Base-by-base conservation (phyloP, 2,797 vertebrate genomes). In the Microchirus variegatus region DNA sequence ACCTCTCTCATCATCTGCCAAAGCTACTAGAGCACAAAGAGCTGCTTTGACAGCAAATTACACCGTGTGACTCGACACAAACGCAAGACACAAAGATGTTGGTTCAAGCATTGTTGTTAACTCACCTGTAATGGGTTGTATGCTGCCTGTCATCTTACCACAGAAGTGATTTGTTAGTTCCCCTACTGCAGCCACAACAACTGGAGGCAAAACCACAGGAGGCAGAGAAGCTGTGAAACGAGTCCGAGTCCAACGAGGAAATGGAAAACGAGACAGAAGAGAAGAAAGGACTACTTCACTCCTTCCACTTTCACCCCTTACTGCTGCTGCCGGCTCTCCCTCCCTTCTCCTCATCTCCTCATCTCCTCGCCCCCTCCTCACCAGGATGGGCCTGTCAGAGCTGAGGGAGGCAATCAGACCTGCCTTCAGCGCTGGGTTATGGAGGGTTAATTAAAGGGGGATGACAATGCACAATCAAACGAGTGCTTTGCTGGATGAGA, bases 381-480 rank as follows among this genome's bases (percentile, higher is more conserved):
- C 43, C 74, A 60, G 43, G 75, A 76, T 16, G 69, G 74, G 80
- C 84, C 84, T 19, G 64, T 66, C 67, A 65, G 75, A 63, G 78
- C 73, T 65, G 7, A 50, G 61, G 76, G 80, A 78, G 42, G 70
- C 73, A 70, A 73, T 76, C 73, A 70, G 84, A 85, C 70, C 35
- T 71, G 75, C 57, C 54, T 68, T 81, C 63, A 59, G 78, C 73
- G 36, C 73, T 31, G 5, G 71, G 74, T 63, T 64, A 48, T 46
- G 38, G 31, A 44, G 77, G 80, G 81, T 87, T 89, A 84, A 89
- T 84, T 82, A 81, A 80, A 80, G 44, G 55, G 80, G 73, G 78
- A 81, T 81, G 81, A 87, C 76, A 56, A 77, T 3, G 81, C 70
- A 76, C 72, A 80, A 75, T 19, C 2, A 11, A 71, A 78, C 59